Percentiles rank a stretch among this genome's conserved stretches.
Evolutionary conservation across 1,140 invertebrate genomes (phyloP).

Genomic region (Thalassaphorura encarpata): DNA sequence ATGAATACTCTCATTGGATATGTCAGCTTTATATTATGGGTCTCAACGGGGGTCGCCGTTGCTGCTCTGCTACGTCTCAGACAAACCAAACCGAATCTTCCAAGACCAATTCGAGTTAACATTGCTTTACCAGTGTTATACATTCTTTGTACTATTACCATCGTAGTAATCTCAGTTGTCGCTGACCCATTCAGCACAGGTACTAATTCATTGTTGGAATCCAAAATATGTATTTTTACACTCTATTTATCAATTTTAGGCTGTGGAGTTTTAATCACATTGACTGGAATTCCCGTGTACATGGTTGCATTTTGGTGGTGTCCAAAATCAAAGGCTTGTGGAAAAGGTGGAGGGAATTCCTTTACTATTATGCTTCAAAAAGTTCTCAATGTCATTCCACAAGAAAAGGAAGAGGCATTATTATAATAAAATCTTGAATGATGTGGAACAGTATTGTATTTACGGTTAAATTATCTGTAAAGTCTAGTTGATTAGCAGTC

Average conservation of each 20-base stretch:
- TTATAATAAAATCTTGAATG: slow-evolving; percentile 20
- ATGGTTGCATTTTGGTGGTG: slow-evolving; percentile 37
- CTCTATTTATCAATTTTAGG: slow-evolving; percentile 31
- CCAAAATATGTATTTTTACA: background rate
- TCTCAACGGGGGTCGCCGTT: slow-evolving; percentile 60
- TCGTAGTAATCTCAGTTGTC: slow-evolving; percentile 45
- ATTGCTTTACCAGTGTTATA: slow-evolving; percentile 46
- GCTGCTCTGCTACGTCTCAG: slow-evolving; percentile 68
- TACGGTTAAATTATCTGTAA: too few relatives aligned
- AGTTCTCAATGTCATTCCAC: slow-evolving; percentile 28
- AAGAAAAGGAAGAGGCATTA: slow-evolving; percentile 28
- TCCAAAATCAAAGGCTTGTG: background rate
- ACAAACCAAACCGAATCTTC: slow-evolving; percentile 55
- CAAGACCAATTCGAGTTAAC: slow-evolving; percentile 69
- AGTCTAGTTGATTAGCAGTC: too few relatives aligned
- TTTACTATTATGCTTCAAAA: slow-evolving; percentile 18
- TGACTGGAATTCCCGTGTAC: slow-evolving; percentile 46
- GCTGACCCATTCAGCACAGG: slow-evolving; percentile 38
- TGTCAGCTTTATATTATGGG: slow-evolving; percentile 66
- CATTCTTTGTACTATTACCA: slow-evolving; percentile 43
- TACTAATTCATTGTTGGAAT: slow-evolving; percentile 15
- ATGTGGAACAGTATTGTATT: too few relatives aligned
- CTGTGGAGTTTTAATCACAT: slow-evolving; percentile 39
- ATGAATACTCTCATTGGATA: slow-evolving; percentile 65
- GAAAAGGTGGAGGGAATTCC: background rate